These are phyloP conservation scores for Semicossyphus pulcher DNA, from an alignment of 2,113 vertebrate species.

Conservation along the genomic window DNA sequence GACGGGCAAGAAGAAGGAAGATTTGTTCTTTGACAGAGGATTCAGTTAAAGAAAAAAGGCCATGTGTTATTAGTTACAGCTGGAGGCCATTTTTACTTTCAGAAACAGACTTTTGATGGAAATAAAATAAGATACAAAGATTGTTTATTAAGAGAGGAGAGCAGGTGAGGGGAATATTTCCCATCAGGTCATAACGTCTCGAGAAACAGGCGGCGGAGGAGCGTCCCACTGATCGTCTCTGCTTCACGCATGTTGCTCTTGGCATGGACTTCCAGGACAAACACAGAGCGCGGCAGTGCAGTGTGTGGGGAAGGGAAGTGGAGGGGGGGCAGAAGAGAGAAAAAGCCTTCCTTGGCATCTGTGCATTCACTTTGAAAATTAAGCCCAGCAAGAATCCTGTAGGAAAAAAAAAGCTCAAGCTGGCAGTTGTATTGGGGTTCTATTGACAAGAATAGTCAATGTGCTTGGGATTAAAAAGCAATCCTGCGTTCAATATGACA, in stretches of 20 bases:
- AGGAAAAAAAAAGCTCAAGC: slow-evolving; percentile 81
- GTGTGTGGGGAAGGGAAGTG: slow-evolving; percentile 12
- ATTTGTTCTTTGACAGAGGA: slow-evolving; percentile 58
- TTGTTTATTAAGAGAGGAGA: slow-evolving; percentile 42
- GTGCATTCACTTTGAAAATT: slow-evolving; percentile 87
- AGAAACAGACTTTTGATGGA: not conserved
- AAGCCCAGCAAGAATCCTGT: slow-evolving; percentile 85
- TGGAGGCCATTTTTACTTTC: slow-evolving; percentile 11
- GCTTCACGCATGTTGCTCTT: slow-evolving; percentile 80
- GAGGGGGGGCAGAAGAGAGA: slow-evolving; percentile 34
- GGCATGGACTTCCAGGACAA: slow-evolving; percentile 78
- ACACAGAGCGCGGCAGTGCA: slow-evolving; percentile 52
- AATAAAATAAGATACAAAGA: slow-evolving; percentile 14
- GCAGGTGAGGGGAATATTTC: slow-evolving; percentile 53
- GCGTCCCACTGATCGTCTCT: slow-evolving; percentile 76
- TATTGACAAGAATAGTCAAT: slow-evolving; percentile 87
- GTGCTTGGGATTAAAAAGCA: slow-evolving; percentile 86
- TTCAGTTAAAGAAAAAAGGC: slow-evolving; percentile 24
- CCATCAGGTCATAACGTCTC: slow-evolving; percentile 69
- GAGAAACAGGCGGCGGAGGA: slow-evolving; percentile 71
- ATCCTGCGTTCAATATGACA: slow-evolving; percentile 84
- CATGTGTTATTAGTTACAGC: slow-evolving; percentile 34
- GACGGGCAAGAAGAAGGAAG: slow-evolving; percentile 34
- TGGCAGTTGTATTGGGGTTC: slow-evolving; percentile 85
- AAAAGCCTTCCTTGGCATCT: slow-evolving; percentile 83